A percentile compares a stretch with the other conserved stretches of the same genome.
Evolutionary conservation across 2,888 invertebrate species (phyloP).

Genomic region (Coecobrya sp.): DNA sequence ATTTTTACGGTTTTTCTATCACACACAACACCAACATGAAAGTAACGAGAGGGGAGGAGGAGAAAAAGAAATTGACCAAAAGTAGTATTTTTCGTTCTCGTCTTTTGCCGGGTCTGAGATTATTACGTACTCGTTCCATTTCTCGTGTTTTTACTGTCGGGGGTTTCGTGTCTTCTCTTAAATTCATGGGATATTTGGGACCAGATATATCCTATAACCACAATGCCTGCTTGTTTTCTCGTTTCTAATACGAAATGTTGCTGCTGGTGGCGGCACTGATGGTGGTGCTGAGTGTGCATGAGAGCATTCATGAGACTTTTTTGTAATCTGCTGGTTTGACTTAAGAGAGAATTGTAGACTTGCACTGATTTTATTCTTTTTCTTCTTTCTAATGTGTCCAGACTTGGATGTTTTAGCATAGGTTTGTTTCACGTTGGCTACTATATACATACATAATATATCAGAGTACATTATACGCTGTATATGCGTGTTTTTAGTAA

Average conservation of each 20-base stretch:
- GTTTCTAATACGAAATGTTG: slow-evolving; percentile 30
- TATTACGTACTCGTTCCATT: slow-evolving; percentile 35
- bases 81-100: slow-evolving; percentile 3
- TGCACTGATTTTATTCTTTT: slow-evolving; percentile 63
- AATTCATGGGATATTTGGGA: slow-evolving; percentile 67
- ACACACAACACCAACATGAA: slow-evolving; percentile 55
- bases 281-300: slow-evolving; percentile 74
- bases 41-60: background rate
- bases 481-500: slow-evolving; percentile 36
- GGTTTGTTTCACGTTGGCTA: background rate
- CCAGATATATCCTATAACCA: slow-evolving; percentile 1
- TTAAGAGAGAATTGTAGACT: slow-evolving; percentile 70
- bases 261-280: background rate
- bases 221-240: background rate
- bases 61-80: slow-evolving; percentile 69
- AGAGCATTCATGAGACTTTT: slow-evolving; percentile 76
- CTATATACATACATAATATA: background rate
- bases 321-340: slow-evolving; percentile 76
- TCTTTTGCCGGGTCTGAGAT: background rate
- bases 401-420: background rate
- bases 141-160: slow-evolving; percentile 54
- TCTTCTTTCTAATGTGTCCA: background rate
- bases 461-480: background rate
- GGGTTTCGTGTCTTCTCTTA: slow-evolving; percentile 63
- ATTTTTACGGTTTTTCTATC: slow-evolving; percentile 64